phyloP scores from a whole-genome alignment of 2,888 invertebrate species.

The Acronicta psi region DNA sequence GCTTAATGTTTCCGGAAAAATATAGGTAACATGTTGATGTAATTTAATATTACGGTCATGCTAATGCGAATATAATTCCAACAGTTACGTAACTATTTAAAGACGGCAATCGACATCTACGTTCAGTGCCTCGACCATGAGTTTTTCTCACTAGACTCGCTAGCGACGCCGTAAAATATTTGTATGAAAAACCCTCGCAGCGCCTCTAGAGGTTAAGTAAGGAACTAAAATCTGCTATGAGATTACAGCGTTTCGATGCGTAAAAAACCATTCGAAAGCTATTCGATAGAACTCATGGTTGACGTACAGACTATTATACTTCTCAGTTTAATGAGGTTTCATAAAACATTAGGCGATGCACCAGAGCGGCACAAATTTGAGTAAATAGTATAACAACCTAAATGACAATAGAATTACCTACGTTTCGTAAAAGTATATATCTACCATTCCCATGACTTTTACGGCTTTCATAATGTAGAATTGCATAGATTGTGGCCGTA shows the following conservation, averaged over 20 bases:
- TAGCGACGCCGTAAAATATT: no score
- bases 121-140: no score
- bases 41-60: constrained; percentile 13
- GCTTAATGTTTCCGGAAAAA: constrained; percentile 5
- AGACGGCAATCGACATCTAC: constrained; percentile 20
- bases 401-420: constrained; percentile 67
- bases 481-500: constrained; percentile 33
- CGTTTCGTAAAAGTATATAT: constrained; percentile 34
- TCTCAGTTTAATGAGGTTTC: constrained; percentile 56
- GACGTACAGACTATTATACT: constrained; percentile 25
- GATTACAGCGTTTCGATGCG: no score
- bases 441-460: constrained; percentile 57
- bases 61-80: constrained; percentile 61
- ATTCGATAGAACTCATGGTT: no score
- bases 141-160: no score
- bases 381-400: constrained; percentile 54
- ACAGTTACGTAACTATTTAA: constrained; percentile 32
- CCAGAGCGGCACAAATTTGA: constrained; percentile 61
- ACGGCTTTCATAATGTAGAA: constrained; percentile 40
- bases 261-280: no score
- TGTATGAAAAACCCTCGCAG: no score
- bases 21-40: constrained; percentile 16
- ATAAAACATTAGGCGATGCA: constrained; percentile 58
- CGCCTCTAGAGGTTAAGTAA: no score
- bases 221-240: no score